phyloP scores from a whole-genome alignment of 2,888 invertebrate species.

The Diaprepes abbreviatus region DNA sequence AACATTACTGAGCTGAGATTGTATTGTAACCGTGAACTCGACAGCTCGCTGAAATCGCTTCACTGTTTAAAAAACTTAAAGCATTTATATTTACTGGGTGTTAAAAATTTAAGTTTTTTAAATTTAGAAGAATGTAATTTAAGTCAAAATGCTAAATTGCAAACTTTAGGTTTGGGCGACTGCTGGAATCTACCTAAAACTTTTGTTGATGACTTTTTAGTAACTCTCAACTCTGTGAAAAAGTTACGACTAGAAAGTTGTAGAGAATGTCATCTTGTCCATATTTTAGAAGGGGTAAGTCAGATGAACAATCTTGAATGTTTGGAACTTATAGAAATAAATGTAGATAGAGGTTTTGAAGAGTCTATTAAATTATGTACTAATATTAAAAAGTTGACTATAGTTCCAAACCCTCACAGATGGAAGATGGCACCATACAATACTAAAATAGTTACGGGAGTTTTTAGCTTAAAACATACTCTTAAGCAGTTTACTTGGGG shows the following conservation, averaged over 20 bases:
- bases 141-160: background rate
- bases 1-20: slow-evolving; percentile 18
- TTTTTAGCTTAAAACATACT: background rate
- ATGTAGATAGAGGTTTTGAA: slow-evolving; percentile 8
- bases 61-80: slow-evolving; percentile 5
- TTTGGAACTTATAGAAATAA: slow-evolving; percentile 21
- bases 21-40: slow-evolving; percentile 28
- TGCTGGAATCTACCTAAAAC: slow-evolving; percentile 16
- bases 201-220: slow-evolving; percentile 1
- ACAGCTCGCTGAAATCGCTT: background rate
- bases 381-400: slow-evolving; percentile 8
- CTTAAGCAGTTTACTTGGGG: slow-evolving; percentile 27
- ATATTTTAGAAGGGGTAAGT: slow-evolving; percentile 19
- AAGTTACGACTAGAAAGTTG: slow-evolving; percentile 17
- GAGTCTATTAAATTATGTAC: slow-evolving; percentile 1
- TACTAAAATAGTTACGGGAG: slow-evolving; percentile 9
- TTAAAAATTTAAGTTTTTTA: slow-evolving; percentile 17
- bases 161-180: slow-evolving; percentile 21
- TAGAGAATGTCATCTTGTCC: slow-evolving; percentile 5
- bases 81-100: slow-evolving; percentile 18
- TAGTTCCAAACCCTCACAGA: slow-evolving; percentile 22
- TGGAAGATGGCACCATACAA: slow-evolving; percentile 16
- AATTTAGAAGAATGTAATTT: slow-evolving; percentile 14
- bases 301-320: slow-evolving; percentile 1
- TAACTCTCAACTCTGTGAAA: background rate